A percentile compares a stretch with the other conserved stretches of the same genome.
Evolutionary conservation across 2,888 invertebrate species (phyloP).

Genomic region (Pomacea canaliculata): DNA sequence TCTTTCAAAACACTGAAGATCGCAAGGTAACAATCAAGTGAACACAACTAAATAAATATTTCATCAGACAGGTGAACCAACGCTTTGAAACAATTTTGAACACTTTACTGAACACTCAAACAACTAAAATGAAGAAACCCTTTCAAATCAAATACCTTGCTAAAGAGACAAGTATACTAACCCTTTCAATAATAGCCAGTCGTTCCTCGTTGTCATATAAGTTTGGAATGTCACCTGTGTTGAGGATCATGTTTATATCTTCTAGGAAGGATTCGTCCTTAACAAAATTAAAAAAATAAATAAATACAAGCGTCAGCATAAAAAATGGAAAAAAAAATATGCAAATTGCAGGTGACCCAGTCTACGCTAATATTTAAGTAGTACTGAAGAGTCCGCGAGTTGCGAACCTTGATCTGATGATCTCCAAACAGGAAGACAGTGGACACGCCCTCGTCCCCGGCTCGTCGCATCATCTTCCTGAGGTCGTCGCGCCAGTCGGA

Average conservation of each 20-base stretch:
- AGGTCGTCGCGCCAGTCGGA: constrained; percentile 68
- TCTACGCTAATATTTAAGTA: neutral
- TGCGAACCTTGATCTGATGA: constrained; percentile 67
- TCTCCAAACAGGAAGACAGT: constrained; percentile 68
- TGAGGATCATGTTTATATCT: constrained; percentile 69
- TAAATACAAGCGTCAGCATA: neutral
- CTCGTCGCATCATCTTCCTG: constrained; percentile 61
- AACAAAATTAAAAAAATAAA: constrained; percentile 16
- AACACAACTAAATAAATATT: no score
- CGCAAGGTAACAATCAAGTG: no score
- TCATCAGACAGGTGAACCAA: no score
- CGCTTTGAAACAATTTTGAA: no score
- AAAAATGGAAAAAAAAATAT: neutral
- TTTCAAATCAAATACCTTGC: no score
- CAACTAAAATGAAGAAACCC: no score
- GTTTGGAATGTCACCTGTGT: constrained; percentile 69
- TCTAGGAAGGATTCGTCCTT: constrained; percentile 68
- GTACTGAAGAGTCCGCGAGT: no score
- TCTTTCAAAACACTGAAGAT: no score
- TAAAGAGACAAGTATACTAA: constrained; percentile 30
- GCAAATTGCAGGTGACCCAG: no score
- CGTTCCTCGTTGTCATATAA: constrained; percentile 68
- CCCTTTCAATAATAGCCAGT: constrained; percentile 69
- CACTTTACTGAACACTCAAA: no score
- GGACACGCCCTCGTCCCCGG: constrained; percentile 65